These are phyloP conservation scores for Brachionus angularis DNA, from an alignment of 1,140 invertebrate species.

Conservation along the genomic window DNA sequence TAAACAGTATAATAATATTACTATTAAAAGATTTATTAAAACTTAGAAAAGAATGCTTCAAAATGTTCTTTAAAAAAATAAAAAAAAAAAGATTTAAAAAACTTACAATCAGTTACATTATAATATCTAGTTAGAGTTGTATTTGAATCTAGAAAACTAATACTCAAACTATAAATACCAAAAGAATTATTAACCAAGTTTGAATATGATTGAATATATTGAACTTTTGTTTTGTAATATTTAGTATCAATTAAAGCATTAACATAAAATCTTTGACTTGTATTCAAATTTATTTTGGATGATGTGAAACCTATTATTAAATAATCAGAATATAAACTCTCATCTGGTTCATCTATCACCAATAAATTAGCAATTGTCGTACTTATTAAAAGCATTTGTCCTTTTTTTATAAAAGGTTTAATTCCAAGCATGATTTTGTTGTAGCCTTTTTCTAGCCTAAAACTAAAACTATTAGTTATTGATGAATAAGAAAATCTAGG, in stretches of 20 bases:
- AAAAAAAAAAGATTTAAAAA: not conserved
- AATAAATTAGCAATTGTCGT: not conserved
- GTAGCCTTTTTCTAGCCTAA: not conserved
- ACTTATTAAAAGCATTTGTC: not conserved
- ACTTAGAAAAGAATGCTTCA: not conserved
- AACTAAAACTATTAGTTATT: too few species aligned
- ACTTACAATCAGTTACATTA: conserved; percentile 7
- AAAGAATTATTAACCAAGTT: not conserved
- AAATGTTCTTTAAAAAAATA: not conserved
- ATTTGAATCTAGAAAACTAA: not conserved
- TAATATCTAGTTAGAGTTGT: not conserved
- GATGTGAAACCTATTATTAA: not conserved
- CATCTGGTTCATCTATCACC: conserved; percentile 4
- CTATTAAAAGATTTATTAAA: not conserved
- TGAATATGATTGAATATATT: not conserved
- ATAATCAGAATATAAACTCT: not conserved
- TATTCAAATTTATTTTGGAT: not conserved
- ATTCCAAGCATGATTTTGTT: not conserved
- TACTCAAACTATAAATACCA: not conserved
- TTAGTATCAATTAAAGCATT: conserved; percentile 4
- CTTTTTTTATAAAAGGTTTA: not conserved
- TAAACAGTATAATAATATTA: not conserved
- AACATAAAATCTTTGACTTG: not conserved
- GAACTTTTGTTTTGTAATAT: not conserved
- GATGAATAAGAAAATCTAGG: too few species aligned